Evolutionary conservation across 2,113 vertebrate genomes (phyloP), one percentile per base, ranked within the genome.

Genomic region (Odocoileus virginianus): DNA sequence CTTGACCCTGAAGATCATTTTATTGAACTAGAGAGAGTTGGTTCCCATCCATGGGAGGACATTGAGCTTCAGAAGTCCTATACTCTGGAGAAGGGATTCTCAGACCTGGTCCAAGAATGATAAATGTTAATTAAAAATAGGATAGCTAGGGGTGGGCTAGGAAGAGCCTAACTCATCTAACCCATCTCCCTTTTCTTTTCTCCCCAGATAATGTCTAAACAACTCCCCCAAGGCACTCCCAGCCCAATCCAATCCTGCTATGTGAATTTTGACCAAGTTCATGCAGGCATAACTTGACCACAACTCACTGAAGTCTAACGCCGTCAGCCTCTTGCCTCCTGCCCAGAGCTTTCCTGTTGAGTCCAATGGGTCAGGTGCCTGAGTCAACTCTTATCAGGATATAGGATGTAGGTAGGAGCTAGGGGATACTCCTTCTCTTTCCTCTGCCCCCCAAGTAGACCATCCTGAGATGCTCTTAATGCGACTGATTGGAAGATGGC

Each of bases 391-490:
- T 96, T 89, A 30, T 47, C 1, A 2, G 27, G 27, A 47, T 50
- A 33, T n/a, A 40, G 47, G 40, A 45, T 11, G 1, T 30, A n/a
- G 14, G 27, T 40, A 71, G 67, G 67, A 89, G 10, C 50, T 0
- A 2, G 45, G 55, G 40, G 9, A 27, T 23, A 81, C 60, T 81
- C 30, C 14, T 28, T 16, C 30, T 54, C 10, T 21, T 71, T 40
- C 4, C n/a, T 5, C 16, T 43, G 19, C 7, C 36, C 6, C 17
- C 5, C 1, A 19, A n/a, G 25, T n/a, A 33, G 7, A 74, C 21
- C 1, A 12, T 67, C 28, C 33, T 54, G 55, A 52, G 33, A 58
- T 11, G 36, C 84, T n/a, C 12, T 60, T n/a, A 3, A 25, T 10
- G 7, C 11, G n/a, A 30, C 12, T 27, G 74, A 47, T 78, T 50